Base-by-base conservation (phyloP, 2,797 vertebrate species). In the Tolypeutes matacus region DNA sequence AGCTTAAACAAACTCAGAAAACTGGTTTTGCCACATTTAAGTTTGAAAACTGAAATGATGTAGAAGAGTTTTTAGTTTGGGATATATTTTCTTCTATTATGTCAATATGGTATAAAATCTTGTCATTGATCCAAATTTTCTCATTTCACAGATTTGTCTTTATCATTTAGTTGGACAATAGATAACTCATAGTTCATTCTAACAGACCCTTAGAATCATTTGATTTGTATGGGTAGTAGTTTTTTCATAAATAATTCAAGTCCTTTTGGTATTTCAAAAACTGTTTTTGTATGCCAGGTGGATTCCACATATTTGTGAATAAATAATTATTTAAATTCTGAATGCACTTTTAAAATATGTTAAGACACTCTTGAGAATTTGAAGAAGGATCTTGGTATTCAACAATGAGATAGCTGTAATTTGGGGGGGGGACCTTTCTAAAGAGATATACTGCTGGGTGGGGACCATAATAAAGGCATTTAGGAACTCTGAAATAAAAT, bases 401-500 rank as follows among this genome's bases (percentile, higher is more conserved):
- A 64, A 93, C 93, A 95, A 84, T 39, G 42, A 96, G 67, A 81
- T 75, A 83, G 18, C 34, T n/a, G 69, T 64, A 95, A 89, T 89
- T 92, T 83, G 67, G 31, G 34, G 36, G 67, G 31, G 34, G 36
- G 34, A 64, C 51, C 29, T 94, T 96, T 60, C 46, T 82, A 86
- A 89, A 94, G 36, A 80, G 88, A 64, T 65, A 75, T 25, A 86
- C 31, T 51, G 3, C 25, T 75, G 4, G 36, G 15, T 65, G 6
- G 18, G 53, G 10, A 78, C 27, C 88, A 64, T 21, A 91, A 27
- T n/a, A 77, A 96, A 91, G 87, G 7, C 75, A 90, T 90, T 88
- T 83, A 91, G 87, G 65, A 96, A 84, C 6, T 93, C 58, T 93
- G 85, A 93, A 89, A 88, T 92, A 86, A 93, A 90, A 90, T 31